phyloP scores from a whole-genome alignment of 2,113 vertebrate genomes.

The Eretmochelys imbricata region DNA sequence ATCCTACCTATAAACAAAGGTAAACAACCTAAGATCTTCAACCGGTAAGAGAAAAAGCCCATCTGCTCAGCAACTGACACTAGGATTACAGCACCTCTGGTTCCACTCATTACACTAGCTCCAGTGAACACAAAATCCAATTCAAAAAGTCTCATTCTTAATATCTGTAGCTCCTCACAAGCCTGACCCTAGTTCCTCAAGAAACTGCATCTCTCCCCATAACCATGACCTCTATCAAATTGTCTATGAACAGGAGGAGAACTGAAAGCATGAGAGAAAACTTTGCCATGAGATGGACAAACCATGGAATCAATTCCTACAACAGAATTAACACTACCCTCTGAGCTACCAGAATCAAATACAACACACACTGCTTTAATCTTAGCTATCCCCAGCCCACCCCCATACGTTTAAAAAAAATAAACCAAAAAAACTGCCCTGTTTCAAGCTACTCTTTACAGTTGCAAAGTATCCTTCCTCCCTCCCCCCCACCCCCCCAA shows the following conservation, averaged over 20 bases:
- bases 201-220: neutral
- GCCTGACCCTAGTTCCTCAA: neutral
- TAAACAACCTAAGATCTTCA: neutral
- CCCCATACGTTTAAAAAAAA: neutral
- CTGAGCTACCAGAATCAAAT: neutral
- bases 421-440: too few relatives aligned
- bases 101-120: neutral
- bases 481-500: too few relatives aligned
- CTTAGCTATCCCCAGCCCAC: neutral
- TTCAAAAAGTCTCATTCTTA: neutral
- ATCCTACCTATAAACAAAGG: neutral
- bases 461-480: neutral
- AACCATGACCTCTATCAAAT: neutral
- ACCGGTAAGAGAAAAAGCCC: neutral
- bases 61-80: neutral
- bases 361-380: neutral
- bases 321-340: neutral
- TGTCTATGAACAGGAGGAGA: neutral
- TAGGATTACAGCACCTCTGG: neutral
- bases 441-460: neutral
- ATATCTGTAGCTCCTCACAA: neutral
- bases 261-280: neutral
- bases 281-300: neutral
- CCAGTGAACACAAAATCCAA: neutral
- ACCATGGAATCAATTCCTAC: neutral